phyloP scores from a whole-genome alignment of 2,113 vertebrate genomes.

The Catharus bicknelli region DNA sequence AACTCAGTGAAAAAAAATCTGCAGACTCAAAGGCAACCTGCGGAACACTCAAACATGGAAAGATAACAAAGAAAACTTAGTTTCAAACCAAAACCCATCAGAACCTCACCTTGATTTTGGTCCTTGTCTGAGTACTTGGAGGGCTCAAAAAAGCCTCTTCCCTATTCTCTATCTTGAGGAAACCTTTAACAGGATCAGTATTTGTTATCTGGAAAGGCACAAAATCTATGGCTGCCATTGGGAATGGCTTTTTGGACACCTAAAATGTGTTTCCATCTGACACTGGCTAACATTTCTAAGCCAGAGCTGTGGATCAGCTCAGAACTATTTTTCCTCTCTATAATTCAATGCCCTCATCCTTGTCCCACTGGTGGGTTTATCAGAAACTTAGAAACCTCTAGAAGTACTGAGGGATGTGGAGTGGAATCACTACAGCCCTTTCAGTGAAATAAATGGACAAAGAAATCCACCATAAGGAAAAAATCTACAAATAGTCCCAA shows the following conservation, averaged over 20 bases:
- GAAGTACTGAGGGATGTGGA: background rate
- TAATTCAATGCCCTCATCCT: background rate
- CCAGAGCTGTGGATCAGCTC: background rate
- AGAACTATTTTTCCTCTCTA: background rate
- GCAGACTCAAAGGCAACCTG: background rate
- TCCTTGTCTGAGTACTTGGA: background rate
- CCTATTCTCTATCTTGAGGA: background rate
- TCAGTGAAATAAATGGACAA: background rate
- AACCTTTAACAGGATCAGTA: background rate
- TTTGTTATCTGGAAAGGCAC: background rate
- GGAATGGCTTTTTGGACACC: background rate
- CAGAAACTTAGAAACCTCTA: background rate
- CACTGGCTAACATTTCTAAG: background rate
- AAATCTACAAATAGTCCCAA: background rate
- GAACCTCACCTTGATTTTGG: background rate
- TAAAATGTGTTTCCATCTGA: background rate
- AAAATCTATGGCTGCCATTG: background rate
- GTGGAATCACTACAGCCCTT: background rate
- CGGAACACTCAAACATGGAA: background rate
- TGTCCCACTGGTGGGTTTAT: background rate
- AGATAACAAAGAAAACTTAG: background rate
- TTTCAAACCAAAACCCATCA: background rate
- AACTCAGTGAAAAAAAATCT: background rate
- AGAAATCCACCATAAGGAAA: background rate
- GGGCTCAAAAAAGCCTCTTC: background rate